Evolutionary conservation across 2,888 invertebrate genomes (phyloP).

Genomic region (Venusia cambrica): DNA sequence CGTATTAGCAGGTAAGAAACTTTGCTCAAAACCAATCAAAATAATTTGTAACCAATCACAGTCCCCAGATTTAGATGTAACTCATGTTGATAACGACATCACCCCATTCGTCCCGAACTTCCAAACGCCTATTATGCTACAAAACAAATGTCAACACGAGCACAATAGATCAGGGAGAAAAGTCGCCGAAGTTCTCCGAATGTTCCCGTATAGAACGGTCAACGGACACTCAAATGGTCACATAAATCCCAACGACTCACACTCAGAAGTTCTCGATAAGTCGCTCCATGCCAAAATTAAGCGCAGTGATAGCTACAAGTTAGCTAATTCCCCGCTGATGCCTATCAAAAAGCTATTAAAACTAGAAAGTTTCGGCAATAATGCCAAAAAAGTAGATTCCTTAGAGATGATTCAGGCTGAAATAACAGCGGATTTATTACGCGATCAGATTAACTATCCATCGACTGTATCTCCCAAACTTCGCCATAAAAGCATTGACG

Average conservation of each 20-base stretch:
- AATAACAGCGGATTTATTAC: constrained; percentile 82
- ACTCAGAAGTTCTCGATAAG: constrained; percentile 44
- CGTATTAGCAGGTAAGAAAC: constrained; percentile 86
- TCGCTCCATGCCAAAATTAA: constrained; percentile 80
- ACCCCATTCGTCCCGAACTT: constrained; percentile 72
- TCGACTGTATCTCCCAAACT: constrained; percentile 83
- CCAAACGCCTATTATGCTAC: constrained; percentile 67
- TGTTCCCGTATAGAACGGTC: constrained; percentile 66
- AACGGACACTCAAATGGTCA: constrained; percentile 44
- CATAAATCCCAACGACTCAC: constrained; percentile 32
- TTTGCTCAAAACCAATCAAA: constrained; percentile 48
- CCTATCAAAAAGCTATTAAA: constrained; percentile 83
- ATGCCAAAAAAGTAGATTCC: constrained; percentile 71
- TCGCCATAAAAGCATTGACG: constrained; percentile 51
- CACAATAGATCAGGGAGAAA: constrained; percentile 54
- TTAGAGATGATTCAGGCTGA: constrained; percentile 82
- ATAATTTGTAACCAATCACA: constrained; percentile 40
- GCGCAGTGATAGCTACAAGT: constrained; percentile 91
- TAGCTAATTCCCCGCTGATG: constrained; percentile 88
- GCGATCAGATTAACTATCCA: constrained; percentile 86
- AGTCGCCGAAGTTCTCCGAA: constrained; percentile 71
- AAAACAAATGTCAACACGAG: constrained; percentile 56
- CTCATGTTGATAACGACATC: constrained; percentile 50
- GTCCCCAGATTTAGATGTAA: constrained; percentile 45
- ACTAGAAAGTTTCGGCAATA: constrained; percentile 68